Percentiles rank a stretch among this genome's conserved stretches.
These are phyloP conservation scores for Drosophila quinaria DNA, from an alignment of 2,888 invertebrate species.

Conservation along the genomic window DNA sequence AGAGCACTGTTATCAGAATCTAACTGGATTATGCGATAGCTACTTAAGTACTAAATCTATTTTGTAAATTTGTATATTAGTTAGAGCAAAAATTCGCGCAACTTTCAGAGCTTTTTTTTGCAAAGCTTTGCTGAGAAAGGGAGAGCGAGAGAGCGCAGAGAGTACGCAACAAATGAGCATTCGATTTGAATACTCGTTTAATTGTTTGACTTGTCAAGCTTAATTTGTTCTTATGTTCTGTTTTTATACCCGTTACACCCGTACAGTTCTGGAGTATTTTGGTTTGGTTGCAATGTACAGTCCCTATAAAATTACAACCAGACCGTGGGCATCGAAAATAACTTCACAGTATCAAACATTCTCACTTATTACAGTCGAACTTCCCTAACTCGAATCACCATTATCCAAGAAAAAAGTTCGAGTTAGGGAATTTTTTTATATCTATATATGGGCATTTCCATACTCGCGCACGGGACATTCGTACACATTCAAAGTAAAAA, in stretches of 20 bases:
- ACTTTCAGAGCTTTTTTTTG: slow-evolving; percentile 22
- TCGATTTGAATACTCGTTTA: slow-evolving; percentile 15
- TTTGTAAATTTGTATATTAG: slow-evolving; percentile 6
- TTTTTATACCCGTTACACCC: slow-evolving; percentile 16
- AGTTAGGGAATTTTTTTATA: no score
- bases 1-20: neutral
- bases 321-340: no score
- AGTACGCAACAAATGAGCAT: slow-evolving; percentile 20
- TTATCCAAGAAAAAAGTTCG: no score
- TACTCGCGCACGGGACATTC: no score
- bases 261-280: neutral
- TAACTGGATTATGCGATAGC: slow-evolving; percentile 17
- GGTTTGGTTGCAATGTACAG: neutral
- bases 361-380: no score
- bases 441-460: no score
- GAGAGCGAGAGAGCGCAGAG: slow-evolving; percentile 5
- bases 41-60: slow-evolving; percentile 26
- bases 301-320: no score
- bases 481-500: no score
- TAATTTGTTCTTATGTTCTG: slow-evolving; percentile 83
- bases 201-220: slow-evolving; percentile 53
- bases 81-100: neutral
- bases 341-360: neutral
- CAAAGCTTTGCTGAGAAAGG: slow-evolving; percentile 16
- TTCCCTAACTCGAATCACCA: no score